These are phyloP conservation scores for Brachyistius frenatus DNA, from an alignment of 2,113 vertebrate genomes.

Conservation along the genomic window DNA sequence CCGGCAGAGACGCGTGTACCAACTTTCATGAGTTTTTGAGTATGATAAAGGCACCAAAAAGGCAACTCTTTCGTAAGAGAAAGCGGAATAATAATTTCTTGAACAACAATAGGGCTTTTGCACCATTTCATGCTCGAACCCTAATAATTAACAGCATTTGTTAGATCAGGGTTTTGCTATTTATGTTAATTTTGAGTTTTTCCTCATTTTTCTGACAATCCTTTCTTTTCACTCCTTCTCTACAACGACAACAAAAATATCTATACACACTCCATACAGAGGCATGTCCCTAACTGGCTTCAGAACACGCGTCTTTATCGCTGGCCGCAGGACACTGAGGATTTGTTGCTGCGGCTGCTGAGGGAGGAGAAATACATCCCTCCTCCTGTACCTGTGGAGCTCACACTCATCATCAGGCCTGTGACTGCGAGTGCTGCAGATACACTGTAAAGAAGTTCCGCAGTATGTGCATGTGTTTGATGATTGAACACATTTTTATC, in stretches of 20 bases:
- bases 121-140: no score
- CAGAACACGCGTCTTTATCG: slow-evolving; percentile 91
- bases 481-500: background rate
- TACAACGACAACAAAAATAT: background rate
- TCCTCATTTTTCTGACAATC: background rate
- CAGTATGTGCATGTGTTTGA: background rate
- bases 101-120: no score
- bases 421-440: slow-evolving; percentile 22
- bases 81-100: no score
- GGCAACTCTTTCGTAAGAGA: no score
- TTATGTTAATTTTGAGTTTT: background rate
- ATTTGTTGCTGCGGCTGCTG: slow-evolving; percentile 89
- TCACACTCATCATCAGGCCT: slow-evolving; percentile 86
- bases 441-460: slow-evolving; percentile 34
- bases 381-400: slow-evolving; percentile 88
- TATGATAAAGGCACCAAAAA: no score
- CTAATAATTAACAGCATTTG: no score
- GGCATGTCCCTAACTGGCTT: slow-evolving; percentile 91
- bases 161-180: no score
- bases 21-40: no score
- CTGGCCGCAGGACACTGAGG: slow-evolving; percentile 90
- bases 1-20: no score
- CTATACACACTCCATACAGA: slow-evolving; percentile 70
- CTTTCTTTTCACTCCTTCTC: background rate
- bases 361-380: slow-evolving; percentile 88